Evolutionary conservation across 1,140 invertebrate genomes (phyloP).

Genomic region (Drepana arcuata): DNA sequence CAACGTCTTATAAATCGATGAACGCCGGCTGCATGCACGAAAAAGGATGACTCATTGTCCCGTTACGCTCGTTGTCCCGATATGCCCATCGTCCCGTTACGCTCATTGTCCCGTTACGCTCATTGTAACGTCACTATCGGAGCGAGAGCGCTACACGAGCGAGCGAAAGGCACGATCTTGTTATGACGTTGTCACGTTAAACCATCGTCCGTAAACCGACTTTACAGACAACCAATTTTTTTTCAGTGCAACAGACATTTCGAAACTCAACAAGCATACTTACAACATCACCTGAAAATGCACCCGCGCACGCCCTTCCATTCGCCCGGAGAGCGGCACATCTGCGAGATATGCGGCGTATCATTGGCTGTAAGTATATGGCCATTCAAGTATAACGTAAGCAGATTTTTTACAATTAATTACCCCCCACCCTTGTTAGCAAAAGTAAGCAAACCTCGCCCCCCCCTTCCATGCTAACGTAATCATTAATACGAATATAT

Average conservation of each 20-base stretch:
- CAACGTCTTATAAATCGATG: too few species aligned
- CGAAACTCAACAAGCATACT: slow-evolving; percentile 39
- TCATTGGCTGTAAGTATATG: slow-evolving; percentile 42
- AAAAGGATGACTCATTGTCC: too few species aligned
- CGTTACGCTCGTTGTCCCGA: too few species aligned
- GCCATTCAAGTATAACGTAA: background rate
- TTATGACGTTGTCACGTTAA: too few species aligned
- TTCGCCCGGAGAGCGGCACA: slow-evolving; percentile 30
- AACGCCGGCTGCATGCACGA: too few species aligned
- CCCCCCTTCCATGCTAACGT: background rate
- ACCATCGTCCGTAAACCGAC: too few species aligned
- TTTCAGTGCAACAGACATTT: slow-evolving; percentile 48
- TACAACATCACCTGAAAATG: slow-evolving; percentile 38
- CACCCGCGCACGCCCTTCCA: slow-evolving; percentile 51
- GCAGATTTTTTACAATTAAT: background rate
- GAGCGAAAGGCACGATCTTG: too few species aligned
- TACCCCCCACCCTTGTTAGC: background rate
- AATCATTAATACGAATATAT: background rate
- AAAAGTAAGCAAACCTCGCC: background rate
- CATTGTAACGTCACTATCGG: too few species aligned
- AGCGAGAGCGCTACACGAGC: too few species aligned
- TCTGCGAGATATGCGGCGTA: slow-evolving; percentile 69
- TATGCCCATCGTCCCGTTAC: too few species aligned
- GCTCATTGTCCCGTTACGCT: too few species aligned
- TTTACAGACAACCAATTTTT: too few species aligned